Evolutionary conservation across 1,140 invertebrate genomes (phyloP).

Genomic region (Temnothorax longispinosus): DNA sequence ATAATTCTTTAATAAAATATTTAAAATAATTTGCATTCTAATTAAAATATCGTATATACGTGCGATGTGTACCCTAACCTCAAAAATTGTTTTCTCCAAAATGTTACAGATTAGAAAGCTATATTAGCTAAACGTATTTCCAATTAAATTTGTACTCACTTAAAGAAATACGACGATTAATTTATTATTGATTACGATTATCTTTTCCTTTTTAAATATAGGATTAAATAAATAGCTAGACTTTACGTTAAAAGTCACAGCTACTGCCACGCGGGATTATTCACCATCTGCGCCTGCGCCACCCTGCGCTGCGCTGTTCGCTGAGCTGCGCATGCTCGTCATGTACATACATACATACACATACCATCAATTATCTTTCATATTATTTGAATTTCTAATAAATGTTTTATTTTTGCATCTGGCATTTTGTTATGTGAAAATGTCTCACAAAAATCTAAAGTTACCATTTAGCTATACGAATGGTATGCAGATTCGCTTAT

Average conservation of each 20-base stretch:
- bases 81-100: background rate
- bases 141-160: constrained; percentile 9
- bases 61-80: background rate
- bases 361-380: too few species aligned
- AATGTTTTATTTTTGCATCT: background rate
- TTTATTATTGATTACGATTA: background rate
- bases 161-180: background rate
- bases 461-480: background rate
- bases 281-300: background rate
- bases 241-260: background rate
- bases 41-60: background rate
- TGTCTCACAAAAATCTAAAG: background rate
- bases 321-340: background rate
- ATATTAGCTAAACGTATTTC: constrained; percentile 3
- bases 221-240: background rate
- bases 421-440: background rate
- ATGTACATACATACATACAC: too few species aligned
- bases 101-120: background rate
- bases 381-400: background rate
- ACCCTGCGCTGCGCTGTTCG: too few species aligned
- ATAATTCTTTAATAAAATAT: background rate
- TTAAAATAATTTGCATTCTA: constrained; percentile 5
- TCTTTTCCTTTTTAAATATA: background rate
- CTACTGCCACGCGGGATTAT: background rate
- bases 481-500: background rate